Conservation (phyloP, 2,797 vertebrate species). For the Rhincodon typus region DNA sequence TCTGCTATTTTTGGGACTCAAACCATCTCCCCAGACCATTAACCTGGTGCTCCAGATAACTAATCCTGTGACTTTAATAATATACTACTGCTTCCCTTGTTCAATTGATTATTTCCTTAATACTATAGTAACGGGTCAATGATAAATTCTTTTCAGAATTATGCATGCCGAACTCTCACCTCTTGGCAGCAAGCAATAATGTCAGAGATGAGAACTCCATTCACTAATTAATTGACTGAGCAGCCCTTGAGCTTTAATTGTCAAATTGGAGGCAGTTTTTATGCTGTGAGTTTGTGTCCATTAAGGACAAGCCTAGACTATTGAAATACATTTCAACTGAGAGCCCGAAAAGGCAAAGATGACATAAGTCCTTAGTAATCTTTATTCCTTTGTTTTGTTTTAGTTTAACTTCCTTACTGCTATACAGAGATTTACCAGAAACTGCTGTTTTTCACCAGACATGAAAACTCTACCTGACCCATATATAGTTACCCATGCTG, state of each 20-base stretch:
- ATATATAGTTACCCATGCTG: neutral
- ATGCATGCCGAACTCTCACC: neutral
- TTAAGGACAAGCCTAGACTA: neutral
- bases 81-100: too few species aligned
- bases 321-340: neutral
- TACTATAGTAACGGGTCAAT: neutral
- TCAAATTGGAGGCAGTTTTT: neutral
- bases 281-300: neutral
- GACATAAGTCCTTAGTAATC: neutral
- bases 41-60: too few species aligned
- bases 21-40: too few species aligned
- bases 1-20: too few species aligned
- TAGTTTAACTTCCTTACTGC: neutral
- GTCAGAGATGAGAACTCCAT: neutral
- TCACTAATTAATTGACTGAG: neutral
- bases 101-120: neutral
- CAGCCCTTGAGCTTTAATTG: neutral
- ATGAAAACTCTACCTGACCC: neutral
- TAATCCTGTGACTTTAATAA: too few species aligned
- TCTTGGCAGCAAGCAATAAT: neutral
- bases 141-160: neutral
- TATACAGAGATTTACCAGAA: neutral
- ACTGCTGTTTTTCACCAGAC: neutral
- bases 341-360: neutral
- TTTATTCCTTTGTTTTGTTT: neutral